Conservation (phyloP, 1,140 invertebrate species). For the Holcopasites calliopsidis region DNA sequence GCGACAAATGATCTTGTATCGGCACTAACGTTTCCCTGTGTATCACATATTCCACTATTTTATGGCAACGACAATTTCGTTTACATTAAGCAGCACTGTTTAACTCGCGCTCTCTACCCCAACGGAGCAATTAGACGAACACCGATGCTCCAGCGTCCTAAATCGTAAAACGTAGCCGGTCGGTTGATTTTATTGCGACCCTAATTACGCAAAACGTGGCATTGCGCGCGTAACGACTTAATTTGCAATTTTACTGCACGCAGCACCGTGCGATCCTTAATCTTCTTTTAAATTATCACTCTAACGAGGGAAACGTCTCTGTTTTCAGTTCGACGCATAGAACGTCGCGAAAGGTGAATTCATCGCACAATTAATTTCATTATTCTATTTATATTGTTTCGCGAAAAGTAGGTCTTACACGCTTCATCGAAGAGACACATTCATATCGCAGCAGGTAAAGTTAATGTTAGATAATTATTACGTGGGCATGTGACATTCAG, state of each 20-base stretch:
- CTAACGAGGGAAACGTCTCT: background rate
- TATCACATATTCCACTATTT: background rate
- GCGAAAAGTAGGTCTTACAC: background rate
- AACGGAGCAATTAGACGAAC: constrained; percentile 19
- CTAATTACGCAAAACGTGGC: constrained; percentile 1
- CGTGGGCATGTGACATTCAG: constrained; percentile 53
- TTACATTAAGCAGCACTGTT: background rate
- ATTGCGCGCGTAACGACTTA: constrained; percentile 11
- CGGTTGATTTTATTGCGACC: constrained; percentile 20
- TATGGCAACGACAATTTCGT: background rate
- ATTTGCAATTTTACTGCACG: constrained; percentile 9
- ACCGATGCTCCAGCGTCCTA: background rate
- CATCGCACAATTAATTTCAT: background rate
- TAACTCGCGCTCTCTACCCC: constrained; percentile 28
- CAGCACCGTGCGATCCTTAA: background rate
- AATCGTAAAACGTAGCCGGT: constrained; percentile 1
- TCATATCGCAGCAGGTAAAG: constrained; percentile 29
- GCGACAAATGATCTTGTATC: background rate
- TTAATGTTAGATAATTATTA: constrained; percentile 51
- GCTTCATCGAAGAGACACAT: background rate
- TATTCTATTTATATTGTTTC: background rate
- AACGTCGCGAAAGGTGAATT: background rate
- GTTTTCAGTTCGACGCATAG: background rate
- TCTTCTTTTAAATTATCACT: background rate
- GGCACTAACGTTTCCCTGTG: background rate